These are phyloP conservation scores for Amphipyra tragopoginis DNA, from an alignment of 2,888 invertebrate genomes.

Conservation along the genomic window DNA sequence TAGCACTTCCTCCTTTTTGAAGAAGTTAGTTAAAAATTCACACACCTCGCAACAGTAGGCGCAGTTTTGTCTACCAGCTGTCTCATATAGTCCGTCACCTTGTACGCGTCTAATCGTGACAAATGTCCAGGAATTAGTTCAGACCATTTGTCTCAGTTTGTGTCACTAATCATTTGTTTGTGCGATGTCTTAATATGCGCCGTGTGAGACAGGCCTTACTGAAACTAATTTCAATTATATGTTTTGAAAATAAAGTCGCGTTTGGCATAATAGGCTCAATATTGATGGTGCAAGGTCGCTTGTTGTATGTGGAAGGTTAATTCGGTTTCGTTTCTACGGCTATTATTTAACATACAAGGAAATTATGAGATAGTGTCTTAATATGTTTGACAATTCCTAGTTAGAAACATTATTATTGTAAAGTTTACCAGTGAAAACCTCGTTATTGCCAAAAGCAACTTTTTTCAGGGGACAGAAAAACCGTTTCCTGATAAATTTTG, in stretches of 20 bases:
- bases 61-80: conserved; percentile 38
- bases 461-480: too few relatives aligned
- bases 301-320: background rate
- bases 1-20: too few relatives aligned
- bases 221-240: conserved; percentile 28
- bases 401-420: too few relatives aligned
- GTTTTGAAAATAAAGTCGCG: background rate
- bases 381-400: too few relatives aligned
- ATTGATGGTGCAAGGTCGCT: conserved; percentile 1
- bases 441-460: too few relatives aligned
- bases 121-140: conserved; percentile 73
- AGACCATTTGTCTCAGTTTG: conserved; percentile 78
- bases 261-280: background rate
- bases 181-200: conserved; percentile 42
- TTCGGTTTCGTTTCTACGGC: background rate
- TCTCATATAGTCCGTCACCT: conserved; percentile 41
- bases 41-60: conserved; percentile 6
- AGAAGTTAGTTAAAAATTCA: too few relatives aligned
- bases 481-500: too few relatives aligned
- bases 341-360: too few relatives aligned
- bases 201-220: conserved; percentile 7
- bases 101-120: conserved; percentile 69
- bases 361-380: too few relatives aligned
- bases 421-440: too few relatives aligned
- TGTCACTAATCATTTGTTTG: conserved; percentile 65